These are phyloP conservation scores for Xerus inauris DNA, from an alignment of 2,113 vertebrate species.

Conservation along the genomic window DNA sequence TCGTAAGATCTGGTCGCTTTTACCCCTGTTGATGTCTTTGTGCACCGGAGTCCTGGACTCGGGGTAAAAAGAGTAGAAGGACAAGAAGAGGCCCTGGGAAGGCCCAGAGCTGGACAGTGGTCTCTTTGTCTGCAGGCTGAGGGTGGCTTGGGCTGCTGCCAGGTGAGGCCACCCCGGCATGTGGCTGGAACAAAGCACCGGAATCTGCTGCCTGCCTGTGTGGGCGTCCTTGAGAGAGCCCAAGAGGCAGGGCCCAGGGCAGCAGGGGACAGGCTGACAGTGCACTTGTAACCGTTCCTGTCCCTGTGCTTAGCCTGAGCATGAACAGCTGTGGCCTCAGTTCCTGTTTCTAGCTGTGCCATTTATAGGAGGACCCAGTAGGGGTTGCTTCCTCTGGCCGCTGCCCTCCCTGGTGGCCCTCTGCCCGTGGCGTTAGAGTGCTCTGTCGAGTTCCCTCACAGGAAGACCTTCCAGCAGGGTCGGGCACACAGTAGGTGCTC, in stretches of 20 bases:
- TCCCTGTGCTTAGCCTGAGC: background rate
- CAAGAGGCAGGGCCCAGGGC: background rate
- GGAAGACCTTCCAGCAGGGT: background rate
- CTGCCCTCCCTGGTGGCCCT: background rate
- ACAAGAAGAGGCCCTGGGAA: constrained; percentile 1
- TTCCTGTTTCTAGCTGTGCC: background rate
- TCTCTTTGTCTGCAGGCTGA: constrained; percentile 50
- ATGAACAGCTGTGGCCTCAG: background rate
- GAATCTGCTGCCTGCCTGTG: background rate
- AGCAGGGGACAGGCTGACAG: background rate
- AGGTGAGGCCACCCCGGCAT: background rate
- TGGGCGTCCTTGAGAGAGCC: background rate
- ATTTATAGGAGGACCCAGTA: background rate
- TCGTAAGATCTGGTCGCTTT: background rate
- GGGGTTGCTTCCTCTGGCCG: background rate
- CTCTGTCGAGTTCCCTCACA: rapidly evolving
- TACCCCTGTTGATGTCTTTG: background rate
- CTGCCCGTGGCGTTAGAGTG: background rate
- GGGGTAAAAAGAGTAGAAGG: background rate
- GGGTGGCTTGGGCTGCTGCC: constrained; percentile 39
- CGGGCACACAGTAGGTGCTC: background rate
- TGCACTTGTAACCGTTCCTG: background rate
- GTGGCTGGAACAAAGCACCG: background rate
- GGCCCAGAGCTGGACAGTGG: constrained; percentile 13
- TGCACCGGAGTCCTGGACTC: background rate